Evolutionary conservation across 2,888 invertebrate species (phyloP).

Genomic region (Scaptomyza reducta): DNA sequence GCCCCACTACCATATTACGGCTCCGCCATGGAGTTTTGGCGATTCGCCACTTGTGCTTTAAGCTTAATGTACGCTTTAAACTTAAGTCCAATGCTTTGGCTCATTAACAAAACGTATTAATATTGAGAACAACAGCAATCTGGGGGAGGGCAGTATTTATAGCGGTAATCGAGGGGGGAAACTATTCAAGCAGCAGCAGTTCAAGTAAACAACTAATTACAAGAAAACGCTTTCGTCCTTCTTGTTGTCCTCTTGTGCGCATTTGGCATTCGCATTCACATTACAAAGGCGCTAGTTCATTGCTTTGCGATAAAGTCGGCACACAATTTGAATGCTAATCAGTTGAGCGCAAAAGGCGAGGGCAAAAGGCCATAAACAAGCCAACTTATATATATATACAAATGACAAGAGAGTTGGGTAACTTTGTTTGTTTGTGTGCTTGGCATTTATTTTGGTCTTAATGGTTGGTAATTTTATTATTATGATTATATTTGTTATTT

Average conservation of each 20-base stretch:
- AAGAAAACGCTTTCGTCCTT: conserved; percentile 41
- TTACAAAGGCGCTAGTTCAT: conserved; percentile 75
- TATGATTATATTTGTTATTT: conserved; percentile 5
- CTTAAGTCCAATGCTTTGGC: conserved; percentile 17
- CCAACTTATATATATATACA: conserved; percentile 46
- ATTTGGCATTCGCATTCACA: conserved; percentile 40
- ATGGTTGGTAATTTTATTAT: conserved; percentile 47
- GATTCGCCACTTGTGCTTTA: conserved; percentile 42
- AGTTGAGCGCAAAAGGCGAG: conserved; percentile 33
- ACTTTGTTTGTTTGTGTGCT: conserved; percentile 16
- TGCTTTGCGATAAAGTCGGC: conserved; percentile 79
- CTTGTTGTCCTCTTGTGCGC: conserved; percentile 33
- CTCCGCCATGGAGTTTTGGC: conserved; percentile 51
- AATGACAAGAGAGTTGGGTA: conserved; percentile 18
- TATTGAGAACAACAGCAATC: conserved; percentile 46
- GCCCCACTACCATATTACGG: conserved; percentile 22
- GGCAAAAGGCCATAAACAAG: conserved; percentile 41
- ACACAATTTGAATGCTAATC: conserved; percentile 80
- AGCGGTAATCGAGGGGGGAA: conserved; percentile 31
- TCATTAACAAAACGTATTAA: conserved; percentile 64
- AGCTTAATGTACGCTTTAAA: conserved; percentile 21
- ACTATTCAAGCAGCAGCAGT: conserved; percentile 42
- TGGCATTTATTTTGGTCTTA: conserved; percentile 49
- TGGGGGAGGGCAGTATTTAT: conserved; percentile 57
- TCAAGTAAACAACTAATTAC: conserved; percentile 77